These are phyloP conservation scores for Scaptomyza parva DNA, from an alignment of 2,888 invertebrate species.

Conservation along the genomic window DNA sequence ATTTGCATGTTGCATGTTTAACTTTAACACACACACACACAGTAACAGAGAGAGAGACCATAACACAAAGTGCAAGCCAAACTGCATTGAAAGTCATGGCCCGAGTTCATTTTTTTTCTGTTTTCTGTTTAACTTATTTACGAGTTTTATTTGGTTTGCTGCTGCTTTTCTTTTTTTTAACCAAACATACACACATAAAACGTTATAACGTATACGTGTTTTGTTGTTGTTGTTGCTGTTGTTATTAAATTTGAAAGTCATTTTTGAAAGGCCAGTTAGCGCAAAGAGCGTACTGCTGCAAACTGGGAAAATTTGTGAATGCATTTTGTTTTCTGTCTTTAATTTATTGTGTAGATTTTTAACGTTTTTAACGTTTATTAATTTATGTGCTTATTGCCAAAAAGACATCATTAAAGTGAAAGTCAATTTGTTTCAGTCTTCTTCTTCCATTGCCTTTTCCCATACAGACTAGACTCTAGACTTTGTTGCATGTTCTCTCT, in stretches of 20 bases:
- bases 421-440: constrained; percentile 65
- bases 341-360: constrained; percentile 10
- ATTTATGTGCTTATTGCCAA: constrained; percentile 67
- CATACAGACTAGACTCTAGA: too few species aligned
- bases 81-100: constrained; percentile 67
- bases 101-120: constrained; percentile 42
- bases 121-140: constrained; percentile 21
- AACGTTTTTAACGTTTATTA: constrained; percentile 54
- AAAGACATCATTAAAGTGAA: constrained; percentile 74
- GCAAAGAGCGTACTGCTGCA: too few species aligned
- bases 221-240: background rate
- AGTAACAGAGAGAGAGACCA: too few species aligned
- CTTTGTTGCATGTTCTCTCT: constrained; percentile 25
- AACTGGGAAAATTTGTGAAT: constrained; percentile 45
- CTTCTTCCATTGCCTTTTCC: constrained; percentile 23
- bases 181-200: constrained; percentile 12
- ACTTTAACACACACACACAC: constrained; percentile 43
- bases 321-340: constrained; percentile 42
- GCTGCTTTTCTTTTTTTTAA: constrained; percentile 37
- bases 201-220: background rate
- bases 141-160: constrained; percentile 30
- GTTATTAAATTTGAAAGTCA: constrained; percentile 67
- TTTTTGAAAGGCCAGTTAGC: constrained; percentile 55
- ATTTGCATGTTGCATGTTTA: constrained; percentile 61
- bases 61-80: constrained; percentile 43